Evolutionary conservation across 2,888 invertebrate species (phyloP).

Genomic region (Myopa testacea): DNA sequence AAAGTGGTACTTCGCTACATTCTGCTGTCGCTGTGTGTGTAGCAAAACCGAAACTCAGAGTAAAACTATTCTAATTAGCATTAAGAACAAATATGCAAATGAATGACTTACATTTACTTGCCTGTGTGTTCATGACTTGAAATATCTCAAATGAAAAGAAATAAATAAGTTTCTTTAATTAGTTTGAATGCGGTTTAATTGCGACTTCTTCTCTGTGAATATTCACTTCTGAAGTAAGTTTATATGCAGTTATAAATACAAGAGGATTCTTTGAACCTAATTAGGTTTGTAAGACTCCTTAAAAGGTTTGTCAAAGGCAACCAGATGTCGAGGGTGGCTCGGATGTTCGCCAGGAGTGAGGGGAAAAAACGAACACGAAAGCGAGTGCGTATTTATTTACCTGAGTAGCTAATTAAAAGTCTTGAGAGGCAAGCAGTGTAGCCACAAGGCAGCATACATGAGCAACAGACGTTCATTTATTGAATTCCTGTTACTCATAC

Average conservation of each 20-base stretch:
- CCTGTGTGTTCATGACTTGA: conserved; percentile 16
- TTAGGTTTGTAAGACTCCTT: background rate
- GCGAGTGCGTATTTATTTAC: conserved; percentile 3
- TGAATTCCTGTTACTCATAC: conserved; percentile 8
- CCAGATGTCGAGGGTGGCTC: background rate
- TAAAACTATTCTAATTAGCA: conserved; percentile 37
- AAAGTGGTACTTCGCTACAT: background rate
- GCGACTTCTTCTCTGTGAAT: conserved; percentile 20
- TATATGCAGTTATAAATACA: conserved; percentile 54
- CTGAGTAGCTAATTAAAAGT: background rate
- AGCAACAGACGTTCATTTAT: conserved; percentile 4
- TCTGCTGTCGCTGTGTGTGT: background rate
- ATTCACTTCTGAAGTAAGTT: conserved; percentile 27
- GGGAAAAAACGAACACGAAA: background rate
- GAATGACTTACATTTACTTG: conserved; percentile 22
- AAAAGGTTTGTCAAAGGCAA: background rate
- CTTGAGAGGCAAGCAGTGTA: background rate
- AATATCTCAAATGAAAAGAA: conserved; percentile 12
- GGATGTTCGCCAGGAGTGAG: background rate
- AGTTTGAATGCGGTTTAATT: conserved; percentile 38
- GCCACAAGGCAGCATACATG: background rate
- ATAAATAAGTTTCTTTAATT: conserved; percentile 34
- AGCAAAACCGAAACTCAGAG: background rate
- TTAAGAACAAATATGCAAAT: conserved; percentile 36
- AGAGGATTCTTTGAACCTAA: conserved; percentile 6